Evolutionary conservation across 1,140 invertebrate genomes (phyloP), one percentile per base, ranked within the genome.

Genomic region (Papilio machaon): DNA sequence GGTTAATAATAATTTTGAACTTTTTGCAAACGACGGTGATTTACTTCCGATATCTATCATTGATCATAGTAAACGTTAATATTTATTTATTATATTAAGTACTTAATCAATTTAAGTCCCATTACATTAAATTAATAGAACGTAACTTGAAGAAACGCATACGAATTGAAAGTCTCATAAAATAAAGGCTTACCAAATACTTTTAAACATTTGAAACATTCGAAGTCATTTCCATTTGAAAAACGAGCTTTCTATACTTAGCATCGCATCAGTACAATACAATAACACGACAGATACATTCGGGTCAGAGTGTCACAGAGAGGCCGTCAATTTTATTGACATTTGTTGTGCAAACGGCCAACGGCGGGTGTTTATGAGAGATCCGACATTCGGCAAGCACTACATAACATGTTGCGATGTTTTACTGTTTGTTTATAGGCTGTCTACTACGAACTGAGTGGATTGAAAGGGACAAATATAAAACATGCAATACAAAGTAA

Each of bases 281-380:
- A 84, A 85, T 86, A 85, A 85, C 85, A 85, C 86, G 83, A 86
- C 85, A 67, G 77, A 79, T 79, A 85, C 84, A 88, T 86, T 85
- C 79, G 83, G 85, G 87, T 88, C 87, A 86, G 76, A 85, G 54
- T 76, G 52, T 82, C 81, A 82, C 85, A 82, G 81, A 81, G 78
- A 79, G 79, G 80, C 83, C 85, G 86, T 83, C 86, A 86, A 76
- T 83, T 84, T 85, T 86, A 86, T 86, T 87, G 86, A 87, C 83
- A 82, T 83, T 85, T 84, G 84, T 79, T 73, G 23, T 47, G 79
- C 81, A 79, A 82, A 80, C 75, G n/a, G 38, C 38, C 58, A 58
- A 43, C 38, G 17, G 10, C 77, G 77, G 77, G 77, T 79, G 77
- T 79, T 79, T 79, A 79, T 79, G 77, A 79, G 77, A 79, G 77